These are phyloP conservation scores for Micropterix aruncella DNA, from an alignment of 2,888 invertebrate species.

Conservation along the genomic window DNA sequence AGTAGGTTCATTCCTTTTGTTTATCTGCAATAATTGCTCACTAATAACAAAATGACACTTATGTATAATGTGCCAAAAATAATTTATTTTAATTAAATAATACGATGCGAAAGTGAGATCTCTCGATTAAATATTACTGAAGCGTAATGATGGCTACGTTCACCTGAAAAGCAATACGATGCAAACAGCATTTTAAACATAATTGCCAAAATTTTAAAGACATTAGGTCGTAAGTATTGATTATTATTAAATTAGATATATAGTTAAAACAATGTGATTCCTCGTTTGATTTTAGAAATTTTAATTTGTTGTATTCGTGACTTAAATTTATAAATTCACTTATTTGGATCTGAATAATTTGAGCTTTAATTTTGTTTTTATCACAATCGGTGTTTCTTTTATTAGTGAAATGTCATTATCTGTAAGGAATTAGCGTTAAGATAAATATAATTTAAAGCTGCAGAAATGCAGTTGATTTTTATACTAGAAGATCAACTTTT, in stretches of 20 bases:
- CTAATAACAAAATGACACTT: neutral
- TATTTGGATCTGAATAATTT: no score
- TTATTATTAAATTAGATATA: neutral
- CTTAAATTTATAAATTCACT: neutral
- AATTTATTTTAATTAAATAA: neutral
- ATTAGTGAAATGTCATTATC: no score
- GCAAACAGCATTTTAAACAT: neutral
- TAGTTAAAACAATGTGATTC: neutral
- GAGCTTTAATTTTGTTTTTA: no score
- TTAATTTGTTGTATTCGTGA: no score
- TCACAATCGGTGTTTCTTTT: no score
- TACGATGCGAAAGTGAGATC: neutral
- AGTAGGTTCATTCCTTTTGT: neutral
- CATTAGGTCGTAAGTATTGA: neutral
- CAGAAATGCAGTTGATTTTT: no score
- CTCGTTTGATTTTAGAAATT: neutral
- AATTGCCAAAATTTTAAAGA: neutral
- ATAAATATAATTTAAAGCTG: no score
- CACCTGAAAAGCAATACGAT: neutral
- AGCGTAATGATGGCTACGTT: neutral
- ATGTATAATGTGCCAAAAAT: neutral
- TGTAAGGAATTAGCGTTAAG: no score
- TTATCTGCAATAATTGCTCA: neutral
- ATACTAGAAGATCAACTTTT: no score
- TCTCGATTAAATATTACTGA: neutral